Evolutionary conservation across 2,888 invertebrate species (phyloP).

Genomic region (Sympetrum striolatum): DNA sequence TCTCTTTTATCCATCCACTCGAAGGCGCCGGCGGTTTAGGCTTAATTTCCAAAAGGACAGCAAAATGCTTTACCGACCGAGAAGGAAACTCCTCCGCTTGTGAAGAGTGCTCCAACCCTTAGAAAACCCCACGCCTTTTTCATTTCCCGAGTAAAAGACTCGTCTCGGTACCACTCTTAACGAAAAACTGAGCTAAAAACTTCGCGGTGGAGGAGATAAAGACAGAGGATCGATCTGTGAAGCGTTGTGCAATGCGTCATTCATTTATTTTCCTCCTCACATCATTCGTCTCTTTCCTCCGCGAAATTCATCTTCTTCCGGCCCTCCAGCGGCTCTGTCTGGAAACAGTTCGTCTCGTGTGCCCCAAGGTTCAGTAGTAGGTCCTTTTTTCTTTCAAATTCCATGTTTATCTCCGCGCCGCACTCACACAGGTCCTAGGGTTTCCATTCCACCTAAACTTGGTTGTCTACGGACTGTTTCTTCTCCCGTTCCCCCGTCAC

Average conservation of each 20-base stretch:
- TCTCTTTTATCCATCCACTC: neutral
- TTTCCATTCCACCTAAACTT: neutral
- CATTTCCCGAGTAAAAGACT: neutral
- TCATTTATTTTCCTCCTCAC: neutral
- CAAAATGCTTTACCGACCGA: neutral
- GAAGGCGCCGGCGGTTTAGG: neutral
- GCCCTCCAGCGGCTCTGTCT: neutral
- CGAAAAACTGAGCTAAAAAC: neutral
- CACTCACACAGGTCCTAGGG: neutral
- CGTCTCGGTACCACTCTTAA: neutral
- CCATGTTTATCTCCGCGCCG: neutral
- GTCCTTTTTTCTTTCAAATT: neutral
- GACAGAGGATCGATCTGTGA: neutral
- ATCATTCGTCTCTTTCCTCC: neutral
- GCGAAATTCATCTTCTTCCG: neutral
- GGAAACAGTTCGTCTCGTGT: neutral
- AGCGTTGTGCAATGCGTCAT: neutral
- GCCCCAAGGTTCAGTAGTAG: neutral
- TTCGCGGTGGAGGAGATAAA: neutral
- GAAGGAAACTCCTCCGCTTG: neutral
- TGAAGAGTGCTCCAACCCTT: neutral
- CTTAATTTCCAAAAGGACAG: neutral
- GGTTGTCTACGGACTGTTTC: neutral
- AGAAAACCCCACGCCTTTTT: neutral
- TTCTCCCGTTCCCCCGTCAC: neutral